Percentiles rank a stretch among this genome's conserved stretches.
phyloP scores from a whole-genome alignment of 1,140 invertebrate species.

The Monochamus saltuarius region DNA sequence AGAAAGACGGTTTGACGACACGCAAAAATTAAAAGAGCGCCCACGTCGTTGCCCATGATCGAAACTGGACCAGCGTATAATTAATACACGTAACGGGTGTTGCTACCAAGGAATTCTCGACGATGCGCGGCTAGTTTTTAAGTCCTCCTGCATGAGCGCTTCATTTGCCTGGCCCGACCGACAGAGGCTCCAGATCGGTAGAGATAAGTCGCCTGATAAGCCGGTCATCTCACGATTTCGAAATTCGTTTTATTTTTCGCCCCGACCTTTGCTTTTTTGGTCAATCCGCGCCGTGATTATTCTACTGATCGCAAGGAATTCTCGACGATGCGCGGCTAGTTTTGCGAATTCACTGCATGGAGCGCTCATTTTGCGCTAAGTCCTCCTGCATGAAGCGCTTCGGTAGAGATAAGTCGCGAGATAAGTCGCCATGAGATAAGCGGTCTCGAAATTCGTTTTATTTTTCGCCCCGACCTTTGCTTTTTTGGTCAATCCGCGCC shows the following conservation, averaged over 20 bases:
- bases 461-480: constrained; percentile 2
- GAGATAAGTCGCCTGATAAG: constrained; percentile 18
- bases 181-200: constrained; percentile 11
- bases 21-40: too few relatives aligned
- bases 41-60: too few relatives aligned
- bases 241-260: constrained; percentile 9
- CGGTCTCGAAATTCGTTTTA: constrained; percentile 13
- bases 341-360: neutral
- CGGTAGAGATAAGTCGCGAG: constrained; percentile 13
- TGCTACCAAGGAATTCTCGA: neutral
- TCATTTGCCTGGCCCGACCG: constrained; percentile 9
- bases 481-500: constrained; percentile 11
- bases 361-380: constrained; percentile 8
- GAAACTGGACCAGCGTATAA: too few relatives aligned
- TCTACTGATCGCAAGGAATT: constrained; percentile 3
- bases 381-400: constrained; percentile 2
- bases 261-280: constrained; percentile 7
- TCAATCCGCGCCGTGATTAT: constrained; percentile 9
- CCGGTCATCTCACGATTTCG: constrained; percentile 19
- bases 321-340: neutral
- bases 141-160: constrained; percentile 9
- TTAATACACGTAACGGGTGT: too few relatives aligned
- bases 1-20: too few relatives aligned
- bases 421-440: constrained; percentile 15
- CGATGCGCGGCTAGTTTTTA: neutral